Evolutionary conservation across 2,113 vertebrate genomes (phyloP).

Genomic region (Atlantisia rogersi): DNA sequence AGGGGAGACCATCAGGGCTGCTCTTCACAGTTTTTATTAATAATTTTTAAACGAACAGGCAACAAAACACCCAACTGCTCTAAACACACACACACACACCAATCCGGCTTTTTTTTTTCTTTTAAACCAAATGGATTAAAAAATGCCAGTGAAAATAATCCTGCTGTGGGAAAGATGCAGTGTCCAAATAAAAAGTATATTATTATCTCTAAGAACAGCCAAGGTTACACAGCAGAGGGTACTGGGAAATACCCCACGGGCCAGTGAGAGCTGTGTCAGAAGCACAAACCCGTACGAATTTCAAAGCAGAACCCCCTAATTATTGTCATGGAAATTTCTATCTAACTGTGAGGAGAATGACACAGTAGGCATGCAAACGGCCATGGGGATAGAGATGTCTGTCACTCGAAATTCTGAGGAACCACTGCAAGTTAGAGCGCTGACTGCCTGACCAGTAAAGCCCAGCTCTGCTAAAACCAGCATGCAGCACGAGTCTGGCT

Average conservation of each 20-base stretch:
- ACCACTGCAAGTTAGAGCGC: neutral
- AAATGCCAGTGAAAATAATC: conserved; percentile 28
- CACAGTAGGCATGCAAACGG: neutral
- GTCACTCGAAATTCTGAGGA: neutral
- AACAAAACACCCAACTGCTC: neutral
- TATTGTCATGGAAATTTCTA: conserved; percentile 34
- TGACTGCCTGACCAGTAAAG: neutral
- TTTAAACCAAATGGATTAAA: neutral
- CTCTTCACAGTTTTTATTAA: neutral
- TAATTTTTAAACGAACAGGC: neutral
- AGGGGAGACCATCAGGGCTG: neutral
- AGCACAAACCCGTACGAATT: neutral
- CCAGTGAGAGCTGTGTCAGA: neutral
- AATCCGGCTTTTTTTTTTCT: neutral
- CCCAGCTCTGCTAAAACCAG: neutral
- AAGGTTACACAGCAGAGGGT: neutral
- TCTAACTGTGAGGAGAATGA: neutral
- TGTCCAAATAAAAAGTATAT: conserved; percentile 35
- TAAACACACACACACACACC: neutral
- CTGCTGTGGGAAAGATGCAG: conserved; percentile 47
- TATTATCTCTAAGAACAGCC: conserved; percentile 62
- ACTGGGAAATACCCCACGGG: conserved; percentile 23
- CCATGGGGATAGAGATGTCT: neutral
- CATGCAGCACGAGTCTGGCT: neutral
- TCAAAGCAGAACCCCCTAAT: conserved; percentile 48